Percentiles rank a stretch among this genome's conserved stretches.
Conservation (phyloP, 2,113 vertebrate species). For the Murina feae region DNA sequence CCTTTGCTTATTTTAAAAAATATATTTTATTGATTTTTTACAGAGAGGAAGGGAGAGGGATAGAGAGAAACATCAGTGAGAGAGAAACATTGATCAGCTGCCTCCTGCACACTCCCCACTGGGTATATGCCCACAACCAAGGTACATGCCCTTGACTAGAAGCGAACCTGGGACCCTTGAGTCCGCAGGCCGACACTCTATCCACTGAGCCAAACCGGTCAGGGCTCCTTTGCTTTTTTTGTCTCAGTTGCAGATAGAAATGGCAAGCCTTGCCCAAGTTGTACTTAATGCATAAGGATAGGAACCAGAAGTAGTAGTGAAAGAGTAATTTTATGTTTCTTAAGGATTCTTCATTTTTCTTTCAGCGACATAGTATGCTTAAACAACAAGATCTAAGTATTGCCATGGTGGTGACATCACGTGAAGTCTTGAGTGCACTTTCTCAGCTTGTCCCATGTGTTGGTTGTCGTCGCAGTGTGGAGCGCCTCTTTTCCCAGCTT, state of each 20-base stretch:
- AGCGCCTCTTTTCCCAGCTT: constrained; percentile 95
- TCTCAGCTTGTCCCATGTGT: constrained; percentile 96
- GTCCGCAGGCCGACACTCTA: too few relatives aligned
- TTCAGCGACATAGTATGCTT: constrained; percentile 91
- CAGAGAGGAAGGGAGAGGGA: too few relatives aligned
- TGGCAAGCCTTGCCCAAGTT: neutral
- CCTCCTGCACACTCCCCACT: too few relatives aligned
- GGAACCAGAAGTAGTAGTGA: neutral
- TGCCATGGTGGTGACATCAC: constrained; percentile 94
- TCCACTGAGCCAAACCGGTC: too few relatives aligned
- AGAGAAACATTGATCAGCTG: too few relatives aligned
- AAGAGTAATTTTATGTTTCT: constrained; percentile 29
- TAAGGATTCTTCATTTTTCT: neutral
- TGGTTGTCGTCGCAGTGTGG: constrained; percentile 95
- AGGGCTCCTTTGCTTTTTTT: neutral
- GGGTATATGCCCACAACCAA: too few relatives aligned
- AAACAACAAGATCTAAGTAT: constrained; percentile 92
- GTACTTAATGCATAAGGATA: neutral
- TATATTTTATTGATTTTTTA: too few relatives aligned
- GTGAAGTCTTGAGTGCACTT: constrained; percentile 91
- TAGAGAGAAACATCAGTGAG: too few relatives aligned
- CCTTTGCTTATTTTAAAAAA: neutral
- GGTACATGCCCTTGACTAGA: too few relatives aligned
- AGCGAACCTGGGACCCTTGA: too few relatives aligned
- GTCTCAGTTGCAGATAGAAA: neutral